phyloP scores from a whole-genome alignment of 1,140 invertebrate genomes.

The Dysdera silvatica region DNA sequence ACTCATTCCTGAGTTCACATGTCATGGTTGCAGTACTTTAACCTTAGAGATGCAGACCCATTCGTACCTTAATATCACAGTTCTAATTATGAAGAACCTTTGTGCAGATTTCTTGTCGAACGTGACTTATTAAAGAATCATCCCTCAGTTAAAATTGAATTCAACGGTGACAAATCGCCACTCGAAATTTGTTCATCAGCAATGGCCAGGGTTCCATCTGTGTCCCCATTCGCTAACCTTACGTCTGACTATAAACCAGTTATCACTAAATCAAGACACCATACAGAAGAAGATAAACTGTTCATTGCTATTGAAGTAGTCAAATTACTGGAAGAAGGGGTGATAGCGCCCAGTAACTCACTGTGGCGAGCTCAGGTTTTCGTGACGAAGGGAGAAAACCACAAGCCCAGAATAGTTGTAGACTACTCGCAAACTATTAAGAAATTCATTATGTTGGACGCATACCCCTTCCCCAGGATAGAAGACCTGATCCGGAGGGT shows the following conservation, averaged over 20 bases:
- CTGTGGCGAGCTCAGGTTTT: constrained; percentile 21
- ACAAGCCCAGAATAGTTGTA: constrained; percentile 18
- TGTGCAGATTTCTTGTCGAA: neutral
- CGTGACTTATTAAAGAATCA: constrained; percentile 7
- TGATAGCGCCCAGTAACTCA: constrained; percentile 23
- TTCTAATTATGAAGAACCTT: neutral
- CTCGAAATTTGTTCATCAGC: neutral
- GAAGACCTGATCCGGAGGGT: constrained; percentile 10
- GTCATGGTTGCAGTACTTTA: neutral
- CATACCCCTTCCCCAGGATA: constrained; percentile 20
- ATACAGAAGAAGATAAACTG: neutral
- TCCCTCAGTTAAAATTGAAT: neutral
- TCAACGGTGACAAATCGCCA: neutral
- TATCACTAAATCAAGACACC: constrained; percentile 2
- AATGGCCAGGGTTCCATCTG: neutral
- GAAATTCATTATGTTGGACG: constrained; percentile 18
- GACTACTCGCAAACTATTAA: constrained; percentile 28
- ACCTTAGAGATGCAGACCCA: neutral
- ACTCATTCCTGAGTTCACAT: neutral
- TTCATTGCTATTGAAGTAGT: neutral
- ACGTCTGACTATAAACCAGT: neutral
- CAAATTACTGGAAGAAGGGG: neutral
- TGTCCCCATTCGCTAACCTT: neutral
- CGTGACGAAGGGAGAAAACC: neutral
- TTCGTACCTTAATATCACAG: neutral